phyloP scores from a whole-genome alignment of 1,140 invertebrate species.

The Drosophila kepulauana region DNA sequence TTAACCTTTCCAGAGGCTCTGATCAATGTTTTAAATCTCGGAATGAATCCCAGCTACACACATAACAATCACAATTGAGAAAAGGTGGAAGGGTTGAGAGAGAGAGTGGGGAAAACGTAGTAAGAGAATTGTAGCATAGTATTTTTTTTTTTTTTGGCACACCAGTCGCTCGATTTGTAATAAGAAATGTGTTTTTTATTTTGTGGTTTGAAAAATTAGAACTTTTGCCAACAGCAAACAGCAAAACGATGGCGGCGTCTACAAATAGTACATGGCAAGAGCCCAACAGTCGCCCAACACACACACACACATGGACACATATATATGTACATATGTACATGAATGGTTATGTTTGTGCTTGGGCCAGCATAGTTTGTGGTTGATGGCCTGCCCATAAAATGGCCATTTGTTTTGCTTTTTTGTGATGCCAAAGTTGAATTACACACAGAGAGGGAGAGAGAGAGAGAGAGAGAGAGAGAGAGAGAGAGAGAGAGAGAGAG shows the following conservation, averaged over 20 bases:
- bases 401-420: constrained; percentile 64
- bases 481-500: not conserved
- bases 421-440: not conserved
- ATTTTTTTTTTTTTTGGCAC: constrained; percentile 59
- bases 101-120: not conserved
- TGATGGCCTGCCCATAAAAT: constrained; percentile 75
- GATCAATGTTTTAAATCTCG: too few relatives aligned
- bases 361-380: constrained; percentile 68
- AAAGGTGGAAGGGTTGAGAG: not conserved
- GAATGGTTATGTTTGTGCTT: constrained; percentile 60
- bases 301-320: constrained; percentile 8
- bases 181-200: constrained; percentile 74
- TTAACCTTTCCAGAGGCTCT: too few relatives aligned
- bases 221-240: constrained; percentile 71
- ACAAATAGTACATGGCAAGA: constrained; percentile 51
- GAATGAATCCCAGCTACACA: too few relatives aligned
- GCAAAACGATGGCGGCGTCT: constrained; percentile 54
- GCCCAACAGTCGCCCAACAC: constrained; percentile 48
- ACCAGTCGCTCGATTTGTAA: constrained; percentile 70
- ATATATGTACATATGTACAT: constrained; percentile 13
- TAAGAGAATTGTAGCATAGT: constrained; percentile 45
- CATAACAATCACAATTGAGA: too few relatives aligned
- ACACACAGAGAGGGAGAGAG: not conserved
- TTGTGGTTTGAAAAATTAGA: constrained; percentile 79
- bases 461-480: not conserved